Evolutionary conservation across 1,140 invertebrate genomes (phyloP), one percentile per base, ranked within the genome.

Genomic region (Batillaria attramentaria): DNA sequence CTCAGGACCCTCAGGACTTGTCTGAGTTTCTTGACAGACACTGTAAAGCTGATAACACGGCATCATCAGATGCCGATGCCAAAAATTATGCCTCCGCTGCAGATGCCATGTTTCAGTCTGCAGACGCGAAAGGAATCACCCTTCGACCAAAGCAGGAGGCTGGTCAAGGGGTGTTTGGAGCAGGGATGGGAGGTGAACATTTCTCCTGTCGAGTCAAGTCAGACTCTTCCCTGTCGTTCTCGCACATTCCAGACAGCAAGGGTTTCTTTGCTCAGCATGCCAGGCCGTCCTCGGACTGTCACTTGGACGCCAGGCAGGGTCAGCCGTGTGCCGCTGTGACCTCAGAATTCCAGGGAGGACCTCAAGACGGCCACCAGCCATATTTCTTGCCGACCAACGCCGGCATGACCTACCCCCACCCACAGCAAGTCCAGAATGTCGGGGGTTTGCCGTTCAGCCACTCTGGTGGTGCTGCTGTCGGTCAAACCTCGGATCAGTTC

Each of bases 11-110:
- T 18, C 73, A 75, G 28, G 31, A 65, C 28, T 37, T 75, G 50
- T 33, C 39, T 1, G 73, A 75, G 57, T 75, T 75, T 35, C 37
- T 75, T 0, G 73, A 75, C 18, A 75, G 54, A 54, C 73, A 75
- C 31, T 75, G 39, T 28, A 43, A 46, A 33, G 41, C 42, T 16
- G 68, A 46, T 6, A 60, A 60, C 6, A 60, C 57, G 31, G 57
- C 24, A 20, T 10, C 57, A 24, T 13, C 24, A n/a, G 57, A 24
- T 13, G 24, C 57, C 8, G 57, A 24, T n/a, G 24, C 57, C 24
- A 24, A 60, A n/a, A 28, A 4, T n/a, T n/a, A n/a, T n/a, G n/a
- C n/a, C n/a, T n/a, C n/a, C n/a, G n/a, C n/a, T n/a, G n/a, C n/a
- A n/a, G n/a, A n/a, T n/a, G n/a, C n/a, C n/a, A n/a, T n/a, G n/a